These are phyloP conservation scores for Craterocephalus amniculus DNA, from an alignment of 2,797 vertebrate genomes.

Conservation along the genomic window DNA sequence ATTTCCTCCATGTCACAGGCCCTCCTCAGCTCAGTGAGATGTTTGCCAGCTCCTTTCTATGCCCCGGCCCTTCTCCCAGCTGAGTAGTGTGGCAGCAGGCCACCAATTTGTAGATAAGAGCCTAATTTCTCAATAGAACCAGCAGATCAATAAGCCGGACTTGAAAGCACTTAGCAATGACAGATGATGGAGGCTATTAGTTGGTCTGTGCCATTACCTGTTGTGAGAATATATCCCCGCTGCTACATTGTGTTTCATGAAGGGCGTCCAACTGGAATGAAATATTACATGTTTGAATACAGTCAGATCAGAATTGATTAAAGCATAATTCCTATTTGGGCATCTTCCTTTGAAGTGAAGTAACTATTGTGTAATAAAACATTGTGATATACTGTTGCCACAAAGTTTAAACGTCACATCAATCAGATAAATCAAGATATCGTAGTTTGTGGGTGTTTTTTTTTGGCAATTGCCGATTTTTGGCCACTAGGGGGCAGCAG, in stretches of 20 bases:
- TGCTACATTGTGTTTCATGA: conserved; percentile 39
- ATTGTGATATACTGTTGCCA: not conserved
- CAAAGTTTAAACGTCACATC: not conserved
- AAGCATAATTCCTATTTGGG: not conserved
- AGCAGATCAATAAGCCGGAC: conserved; percentile 66
- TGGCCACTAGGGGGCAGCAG: no score
- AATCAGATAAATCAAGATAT: not conserved
- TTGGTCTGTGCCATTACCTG: conserved; percentile 51
- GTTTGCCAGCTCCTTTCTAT: conserved; percentile 53
- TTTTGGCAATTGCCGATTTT: no score
- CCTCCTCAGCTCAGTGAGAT: conserved; percentile 22
- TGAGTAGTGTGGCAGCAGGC: conserved; percentile 50
- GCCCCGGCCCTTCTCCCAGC: conserved; percentile 52
- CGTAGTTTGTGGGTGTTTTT: no score
- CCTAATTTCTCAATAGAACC: conserved; percentile 62
- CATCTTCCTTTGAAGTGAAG: not conserved
- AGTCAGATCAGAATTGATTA: not conserved
- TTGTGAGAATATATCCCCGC: conserved; percentile 50
- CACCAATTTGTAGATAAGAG: conserved; percentile 72
- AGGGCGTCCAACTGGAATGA: conserved; percentile 22
- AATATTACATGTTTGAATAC: conserved; percentile 17
- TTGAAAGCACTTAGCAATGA: conserved; percentile 69
- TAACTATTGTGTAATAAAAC: not conserved
- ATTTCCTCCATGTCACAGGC: conserved; percentile 19
- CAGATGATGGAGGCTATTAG: conserved; percentile 56